phyloP scores from a whole-genome alignment of 2,797 vertebrate genomes.

The Adelosebastes latens region DNA sequence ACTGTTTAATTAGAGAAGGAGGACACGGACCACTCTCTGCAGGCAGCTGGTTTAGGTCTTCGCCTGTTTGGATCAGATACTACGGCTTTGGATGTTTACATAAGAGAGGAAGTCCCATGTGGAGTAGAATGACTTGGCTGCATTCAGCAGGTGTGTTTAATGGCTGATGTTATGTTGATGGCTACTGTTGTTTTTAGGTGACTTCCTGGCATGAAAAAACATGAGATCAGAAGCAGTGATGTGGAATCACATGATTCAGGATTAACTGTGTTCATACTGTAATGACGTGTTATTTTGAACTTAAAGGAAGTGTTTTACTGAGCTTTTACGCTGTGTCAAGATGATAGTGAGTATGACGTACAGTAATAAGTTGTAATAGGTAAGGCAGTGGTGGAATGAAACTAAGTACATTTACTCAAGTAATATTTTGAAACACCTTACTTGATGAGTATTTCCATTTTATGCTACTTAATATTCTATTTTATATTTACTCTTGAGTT shows the following conservation, averaged over 20 bases:
- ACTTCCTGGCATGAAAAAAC: background rate
- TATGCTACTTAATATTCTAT: background rate
- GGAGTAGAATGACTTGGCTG: constrained; percentile 2
- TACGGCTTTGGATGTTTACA: constrained; percentile 1
- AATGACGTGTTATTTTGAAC: background rate
- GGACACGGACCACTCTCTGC: background rate
- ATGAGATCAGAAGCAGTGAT: background rate
- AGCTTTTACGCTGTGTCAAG: background rate
- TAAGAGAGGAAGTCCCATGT: constrained; percentile 10
- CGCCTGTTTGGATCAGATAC: background rate
- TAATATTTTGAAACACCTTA: background rate
- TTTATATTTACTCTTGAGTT: background rate
- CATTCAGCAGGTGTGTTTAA: background rate
- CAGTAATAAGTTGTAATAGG: background rate
- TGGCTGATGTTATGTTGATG: background rate
- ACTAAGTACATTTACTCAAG: background rate
- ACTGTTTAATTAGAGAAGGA: background rate
- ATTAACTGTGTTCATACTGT: background rate
- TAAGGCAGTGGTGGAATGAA: background rate
- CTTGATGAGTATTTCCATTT: background rate
- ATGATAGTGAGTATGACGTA: background rate
- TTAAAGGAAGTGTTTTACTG: background rate
- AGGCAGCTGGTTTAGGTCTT: background rate
- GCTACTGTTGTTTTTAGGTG: constrained; percentile 6
- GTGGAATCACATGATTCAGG: background rate